phyloP scores from a whole-genome alignment of 1,140 invertebrate genomes.

The Tetramorium alpestre region DNA sequence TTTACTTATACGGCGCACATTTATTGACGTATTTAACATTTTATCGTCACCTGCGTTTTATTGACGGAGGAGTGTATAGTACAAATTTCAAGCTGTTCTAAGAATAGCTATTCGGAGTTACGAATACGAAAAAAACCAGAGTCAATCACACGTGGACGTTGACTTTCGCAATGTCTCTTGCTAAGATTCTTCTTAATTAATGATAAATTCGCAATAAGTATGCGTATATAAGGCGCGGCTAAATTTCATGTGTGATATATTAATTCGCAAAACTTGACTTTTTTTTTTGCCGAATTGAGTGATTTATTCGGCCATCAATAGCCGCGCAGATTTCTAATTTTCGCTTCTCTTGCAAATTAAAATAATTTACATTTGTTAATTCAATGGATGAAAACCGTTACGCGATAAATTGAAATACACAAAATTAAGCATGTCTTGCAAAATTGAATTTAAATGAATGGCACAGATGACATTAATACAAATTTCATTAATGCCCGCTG shows the following conservation, averaged over 20 bases:
- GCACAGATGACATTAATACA: neutral
- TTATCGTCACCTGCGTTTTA: neutral
- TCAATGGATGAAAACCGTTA: neutral
- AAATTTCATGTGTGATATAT: neutral
- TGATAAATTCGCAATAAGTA: neutral
- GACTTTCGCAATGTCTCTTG: neutral
- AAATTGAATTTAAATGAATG: constrained; percentile 11
- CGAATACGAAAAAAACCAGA: neutral
- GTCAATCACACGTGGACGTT: neutral
- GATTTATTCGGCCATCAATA: neutral
- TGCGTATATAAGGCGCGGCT: neutral
- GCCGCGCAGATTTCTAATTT: constrained; percentile 1
- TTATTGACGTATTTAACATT: neutral
- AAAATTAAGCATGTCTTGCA: neutral
- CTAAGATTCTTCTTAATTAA: neutral
- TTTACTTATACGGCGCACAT: neutral
- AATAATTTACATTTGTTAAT: neutral
- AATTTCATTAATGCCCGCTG: neutral
- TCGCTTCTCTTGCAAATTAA: neutral
- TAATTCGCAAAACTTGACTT: neutral
- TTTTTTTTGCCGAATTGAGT: neutral
- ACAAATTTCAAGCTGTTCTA: neutral
- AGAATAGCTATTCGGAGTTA: neutral
- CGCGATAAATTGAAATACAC: neutral
- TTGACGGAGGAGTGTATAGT: too few relatives aligned